Base-by-base conservation (phyloP, 2,888 invertebrate species). In the Gandaritis pyraliata region DNA sequence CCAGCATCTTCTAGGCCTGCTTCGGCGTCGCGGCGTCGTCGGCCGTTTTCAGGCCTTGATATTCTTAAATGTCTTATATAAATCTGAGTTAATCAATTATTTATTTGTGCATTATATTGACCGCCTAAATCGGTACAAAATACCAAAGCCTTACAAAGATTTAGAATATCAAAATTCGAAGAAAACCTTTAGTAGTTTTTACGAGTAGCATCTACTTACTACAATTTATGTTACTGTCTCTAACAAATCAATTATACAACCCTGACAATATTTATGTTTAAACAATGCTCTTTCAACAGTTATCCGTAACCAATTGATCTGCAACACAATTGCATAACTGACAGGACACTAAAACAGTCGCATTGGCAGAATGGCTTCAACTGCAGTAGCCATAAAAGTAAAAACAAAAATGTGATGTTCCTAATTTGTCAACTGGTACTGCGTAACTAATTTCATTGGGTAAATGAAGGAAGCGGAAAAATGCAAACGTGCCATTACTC, bases 361-460 rank as follows among this genome's bases (percentile, higher is more conserved):
- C 52, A 65, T 64, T 43, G 53, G 59, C 41, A 48, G 38, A 58
- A 50, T 54, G 46, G 8, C 23, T 29, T 15, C 36, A 15, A 15
- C 41, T 50, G 49, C 47, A 50, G 50, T 38, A 54, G 30, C 46
- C 50, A 50, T 47, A 50, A 54, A 63, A 36, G 49, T 41, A 60
- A 66, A 36, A 65, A 51, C 64, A 70, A 53, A 51, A 45, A 33
- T 4, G 18, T 38, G 55, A 55, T 52, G 8, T 57, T 62, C 36
- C 59, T 72, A 69, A 69, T 70, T n/a, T 73, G 72, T 64, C 41
- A 61, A 30, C 50, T 71, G 65, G 65, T 58, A 68, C 74, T 72
- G 70, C 58, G 65, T 70, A 71, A 75, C 76, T 77, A 74, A 78
- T 78, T 77, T 72, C 66, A 68, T 61, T 52, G 59, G 69, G 65